These are phyloP conservation scores for Eupeodes luniger DNA, from an alignment of 2,888 invertebrate genomes.

Conservation along the genomic window DNA sequence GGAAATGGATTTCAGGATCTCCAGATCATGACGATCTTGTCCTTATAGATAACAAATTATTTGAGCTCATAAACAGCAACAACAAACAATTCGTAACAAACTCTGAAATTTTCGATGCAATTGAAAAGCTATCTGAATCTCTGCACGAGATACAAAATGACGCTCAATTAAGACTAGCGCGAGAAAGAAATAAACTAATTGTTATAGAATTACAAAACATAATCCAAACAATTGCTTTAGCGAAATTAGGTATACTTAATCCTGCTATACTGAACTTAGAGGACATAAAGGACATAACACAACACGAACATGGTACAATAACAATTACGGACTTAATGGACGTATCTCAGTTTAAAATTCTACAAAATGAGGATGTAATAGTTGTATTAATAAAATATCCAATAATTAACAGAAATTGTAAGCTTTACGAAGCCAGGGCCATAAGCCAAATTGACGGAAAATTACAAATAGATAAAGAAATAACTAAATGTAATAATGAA, in stretches of 20 bases:
- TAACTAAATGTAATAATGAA: not conserved
- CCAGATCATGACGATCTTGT: not conserved
- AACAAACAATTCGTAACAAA: no score
- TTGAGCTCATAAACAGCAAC: no score
- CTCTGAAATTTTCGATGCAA: no score
- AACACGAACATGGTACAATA: not conserved
- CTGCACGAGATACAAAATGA: not conserved
- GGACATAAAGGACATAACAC: not conserved
- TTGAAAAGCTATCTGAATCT: not conserved
- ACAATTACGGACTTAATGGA: not conserved
- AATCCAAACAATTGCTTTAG: not conserved
- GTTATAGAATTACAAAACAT: not conserved
- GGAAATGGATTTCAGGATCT: not conserved
- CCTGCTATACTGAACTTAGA: not conserved
- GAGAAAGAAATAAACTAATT: not conserved
- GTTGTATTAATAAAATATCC: not conserved
- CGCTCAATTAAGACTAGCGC: not conserved
- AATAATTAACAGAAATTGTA: not conserved
- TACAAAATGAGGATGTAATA: not conserved
- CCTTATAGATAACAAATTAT: no score
- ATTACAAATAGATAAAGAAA: not conserved
- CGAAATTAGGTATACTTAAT: not conserved
- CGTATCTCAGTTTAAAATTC: not conserved
- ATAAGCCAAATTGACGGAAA: not conserved
- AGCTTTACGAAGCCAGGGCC: not conserved